phyloP scores from a whole-genome alignment of 2,797 vertebrate genomes.

The Scolopax bukidnonensis region DNA sequence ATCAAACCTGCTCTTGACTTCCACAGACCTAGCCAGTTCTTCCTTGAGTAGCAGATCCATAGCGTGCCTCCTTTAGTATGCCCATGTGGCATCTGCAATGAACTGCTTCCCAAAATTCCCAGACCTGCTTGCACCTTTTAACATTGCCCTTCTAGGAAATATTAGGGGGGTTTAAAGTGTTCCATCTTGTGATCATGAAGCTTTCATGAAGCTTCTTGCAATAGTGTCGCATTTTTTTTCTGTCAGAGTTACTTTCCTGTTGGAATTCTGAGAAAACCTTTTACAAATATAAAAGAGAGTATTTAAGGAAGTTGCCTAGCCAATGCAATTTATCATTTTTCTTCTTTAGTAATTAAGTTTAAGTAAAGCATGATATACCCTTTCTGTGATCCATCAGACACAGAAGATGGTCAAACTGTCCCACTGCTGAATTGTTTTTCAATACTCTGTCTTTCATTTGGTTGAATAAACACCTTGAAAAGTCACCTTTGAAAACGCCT shows the following conservation, averaged over 20 bases:
- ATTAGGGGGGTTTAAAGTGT: not conserved
- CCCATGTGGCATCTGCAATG: not conserved
- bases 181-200: not conserved
- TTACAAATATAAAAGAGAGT: not conserved
- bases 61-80: not conserved
- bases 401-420: not conserved
- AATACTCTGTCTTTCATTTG: not conserved
- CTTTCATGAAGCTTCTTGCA: not conserved
- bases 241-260: not conserved
- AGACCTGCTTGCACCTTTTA: not conserved
- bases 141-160: not conserved
- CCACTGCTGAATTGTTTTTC: not conserved
- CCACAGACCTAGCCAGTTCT: not conserved
- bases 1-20: not conserved
- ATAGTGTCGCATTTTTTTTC: not conserved
- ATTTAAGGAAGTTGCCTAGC: not conserved
- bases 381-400: not conserved
- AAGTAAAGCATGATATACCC: not conserved
- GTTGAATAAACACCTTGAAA: not conserved
- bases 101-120: not conserved
- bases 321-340: not conserved
- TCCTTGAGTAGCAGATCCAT: not conserved
- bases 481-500: too few relatives aligned
- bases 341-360: not conserved
- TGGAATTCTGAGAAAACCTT: not conserved